These are phyloP conservation scores for Paguma larvata DNA, from an alignment of 2,797 vertebrate genomes.

Conservation along the genomic window DNA sequence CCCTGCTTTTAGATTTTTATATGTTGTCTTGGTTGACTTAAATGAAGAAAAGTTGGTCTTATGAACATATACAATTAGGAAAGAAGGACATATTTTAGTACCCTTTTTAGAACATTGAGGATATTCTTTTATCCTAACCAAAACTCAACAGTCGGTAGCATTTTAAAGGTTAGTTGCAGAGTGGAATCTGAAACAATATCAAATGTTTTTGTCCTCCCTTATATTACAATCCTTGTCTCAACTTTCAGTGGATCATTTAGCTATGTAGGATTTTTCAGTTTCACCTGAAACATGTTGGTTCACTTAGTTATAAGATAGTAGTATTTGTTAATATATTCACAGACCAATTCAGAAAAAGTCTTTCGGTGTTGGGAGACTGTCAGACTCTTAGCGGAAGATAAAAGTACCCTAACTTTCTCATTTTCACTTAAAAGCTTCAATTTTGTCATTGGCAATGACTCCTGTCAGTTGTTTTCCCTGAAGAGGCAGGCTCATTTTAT, in stretches of 20 bases:
- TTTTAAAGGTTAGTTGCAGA: background rate
- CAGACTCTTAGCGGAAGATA: background rate
- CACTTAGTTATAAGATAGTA: constrained; percentile 2
- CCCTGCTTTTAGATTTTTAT: constrained; percentile 40
- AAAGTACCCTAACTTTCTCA: background rate
- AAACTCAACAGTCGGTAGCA: constrained; percentile 19
- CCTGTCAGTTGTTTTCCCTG: constrained; percentile 12
- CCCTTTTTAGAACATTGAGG: constrained; percentile 17
- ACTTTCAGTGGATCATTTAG: background rate
- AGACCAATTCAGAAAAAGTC: constrained; percentile 3
- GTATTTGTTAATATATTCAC: background rate
- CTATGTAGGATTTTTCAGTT: constrained; percentile 1
- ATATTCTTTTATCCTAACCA: constrained; percentile 20
- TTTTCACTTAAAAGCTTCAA: constrained; percentile 46
- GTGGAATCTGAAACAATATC: constrained; percentile 23
- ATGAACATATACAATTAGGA: background rate
- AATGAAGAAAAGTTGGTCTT: constrained; percentile 45
- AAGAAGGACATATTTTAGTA: constrained; percentile 25
- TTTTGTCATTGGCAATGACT: constrained; percentile 47
- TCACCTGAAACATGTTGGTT: constrained; percentile 44
- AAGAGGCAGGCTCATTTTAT: background rate
- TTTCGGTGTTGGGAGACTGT: background rate
- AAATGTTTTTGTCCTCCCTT: constrained; percentile 36
- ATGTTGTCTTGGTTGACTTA: background rate
- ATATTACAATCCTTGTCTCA: background rate